Conservation (phyloP, 2,113 vertebrate genomes). For the Ursus arctos region DNA sequence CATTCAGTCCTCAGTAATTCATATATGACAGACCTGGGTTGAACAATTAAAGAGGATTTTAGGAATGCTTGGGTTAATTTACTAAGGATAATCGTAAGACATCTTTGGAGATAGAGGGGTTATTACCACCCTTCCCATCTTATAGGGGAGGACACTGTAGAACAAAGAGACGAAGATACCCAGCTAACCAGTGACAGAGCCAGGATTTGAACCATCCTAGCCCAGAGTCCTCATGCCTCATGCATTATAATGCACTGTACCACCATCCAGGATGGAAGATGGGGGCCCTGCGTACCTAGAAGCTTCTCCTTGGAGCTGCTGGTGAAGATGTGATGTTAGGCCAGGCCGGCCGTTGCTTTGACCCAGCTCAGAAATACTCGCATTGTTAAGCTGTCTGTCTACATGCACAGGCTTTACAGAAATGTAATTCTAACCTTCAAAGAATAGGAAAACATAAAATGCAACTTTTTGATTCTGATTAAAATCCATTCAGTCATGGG, state of each 20-base stretch:
- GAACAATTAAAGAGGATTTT: neutral
- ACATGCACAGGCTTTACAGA: neutral
- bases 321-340: neutral
- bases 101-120: neutral
- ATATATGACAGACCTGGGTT: no score
- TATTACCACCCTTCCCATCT: neutral
- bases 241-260: fast-evolving
- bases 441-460: neutral
- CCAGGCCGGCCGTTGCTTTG: neutral
- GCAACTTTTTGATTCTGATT: neutral
- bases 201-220: neutral
- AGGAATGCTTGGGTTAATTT: neutral
- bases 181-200: neutral
- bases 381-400: neutral
- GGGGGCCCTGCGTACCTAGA: neutral
- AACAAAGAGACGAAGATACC: neutral
- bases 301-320: neutral
- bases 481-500: neutral
- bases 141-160: neutral
- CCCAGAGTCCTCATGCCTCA: neutral
- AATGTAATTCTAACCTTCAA: neutral
- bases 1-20: neutral
- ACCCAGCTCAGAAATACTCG: neutral
- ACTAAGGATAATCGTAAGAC: neutral
- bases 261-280: neutral